phyloP scores from a whole-genome alignment of 2,797 vertebrate species.

The Orientallactaga sibirica region DNA sequence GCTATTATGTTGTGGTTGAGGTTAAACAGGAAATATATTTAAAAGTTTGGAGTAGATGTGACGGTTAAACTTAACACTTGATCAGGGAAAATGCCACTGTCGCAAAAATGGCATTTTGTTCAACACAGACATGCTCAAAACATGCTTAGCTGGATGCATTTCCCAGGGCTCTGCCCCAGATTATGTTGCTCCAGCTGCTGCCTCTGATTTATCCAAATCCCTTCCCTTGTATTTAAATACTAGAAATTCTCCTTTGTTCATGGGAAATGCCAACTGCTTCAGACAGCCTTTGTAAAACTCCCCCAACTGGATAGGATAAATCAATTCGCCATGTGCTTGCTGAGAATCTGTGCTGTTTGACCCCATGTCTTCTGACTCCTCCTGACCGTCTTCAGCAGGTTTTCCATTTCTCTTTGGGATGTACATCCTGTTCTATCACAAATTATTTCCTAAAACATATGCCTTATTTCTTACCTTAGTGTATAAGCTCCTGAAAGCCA shows the following conservation, averaged over 20 bases:
- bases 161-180: conserved; percentile 20
- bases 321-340: neutral
- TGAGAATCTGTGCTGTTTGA: neutral
- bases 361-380: neutral
- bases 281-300: neutral
- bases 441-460: neutral
- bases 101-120: neutral
- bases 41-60: neutral
- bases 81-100: neutral
- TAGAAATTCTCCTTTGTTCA: conserved; percentile 3
- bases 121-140: conserved; percentile 1
- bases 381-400: neutral
- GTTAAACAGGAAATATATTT: conserved; percentile 5
- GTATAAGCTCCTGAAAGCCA: neutral
- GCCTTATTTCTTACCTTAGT: neutral
- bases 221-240: conserved; percentile 27
- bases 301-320: neutral
- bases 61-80: neutral
- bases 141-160: neutral
- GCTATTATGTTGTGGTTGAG: neutral
- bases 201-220: conserved; percentile 16
- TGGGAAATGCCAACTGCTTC: neutral
- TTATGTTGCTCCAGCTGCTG: neutral
- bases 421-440: neutral
- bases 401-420: conserved; percentile 1